phyloP scores from a whole-genome alignment of 2,797 vertebrate species.

The Acrocephalus scirpaceus region DNA sequence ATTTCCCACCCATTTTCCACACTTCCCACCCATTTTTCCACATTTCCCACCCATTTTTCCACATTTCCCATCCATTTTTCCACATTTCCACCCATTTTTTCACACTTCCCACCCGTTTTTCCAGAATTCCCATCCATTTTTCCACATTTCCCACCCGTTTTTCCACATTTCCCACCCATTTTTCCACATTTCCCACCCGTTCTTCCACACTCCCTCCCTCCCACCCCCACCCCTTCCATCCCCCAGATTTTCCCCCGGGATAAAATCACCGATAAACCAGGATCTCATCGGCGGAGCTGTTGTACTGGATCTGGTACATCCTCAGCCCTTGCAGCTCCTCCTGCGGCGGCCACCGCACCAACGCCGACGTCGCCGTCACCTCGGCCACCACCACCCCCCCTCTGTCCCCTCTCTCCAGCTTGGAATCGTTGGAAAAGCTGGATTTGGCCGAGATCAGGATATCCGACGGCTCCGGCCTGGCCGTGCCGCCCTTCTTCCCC shows the following conservation, averaged over 20 bases:
- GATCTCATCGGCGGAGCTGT: conserved; percentile 90
- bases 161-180: too few relatives aligned
- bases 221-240: too few relatives aligned
- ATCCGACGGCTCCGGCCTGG: conserved; percentile 74
- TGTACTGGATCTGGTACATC: conserved; percentile 97
- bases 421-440: conserved; percentile 26
- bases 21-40: too few relatives aligned
- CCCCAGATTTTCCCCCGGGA: too few relatives aligned
- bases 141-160: not conserved
- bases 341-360: conserved; percentile 89
- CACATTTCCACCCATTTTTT: too few relatives aligned
- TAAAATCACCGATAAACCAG: conserved; percentile 88
- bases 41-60: too few relatives aligned
- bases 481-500: not conserved
- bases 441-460: conserved; percentile 52
- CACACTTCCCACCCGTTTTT: too few relatives aligned
- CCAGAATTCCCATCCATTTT: not conserved
- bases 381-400: conserved; percentile 86
- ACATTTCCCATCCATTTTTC: too few relatives aligned
- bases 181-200: too few relatives aligned
- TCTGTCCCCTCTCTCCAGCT: conserved; percentile 58
- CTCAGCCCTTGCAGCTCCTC: conserved; percentile 86
- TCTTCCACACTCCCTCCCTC: too few relatives aligned
- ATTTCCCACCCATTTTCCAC: not conserved
- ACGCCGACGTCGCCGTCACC: conserved; percentile 84